phyloP scores from a whole-genome alignment of 2,113 vertebrate species.

The Struthio camelus region DNA sequence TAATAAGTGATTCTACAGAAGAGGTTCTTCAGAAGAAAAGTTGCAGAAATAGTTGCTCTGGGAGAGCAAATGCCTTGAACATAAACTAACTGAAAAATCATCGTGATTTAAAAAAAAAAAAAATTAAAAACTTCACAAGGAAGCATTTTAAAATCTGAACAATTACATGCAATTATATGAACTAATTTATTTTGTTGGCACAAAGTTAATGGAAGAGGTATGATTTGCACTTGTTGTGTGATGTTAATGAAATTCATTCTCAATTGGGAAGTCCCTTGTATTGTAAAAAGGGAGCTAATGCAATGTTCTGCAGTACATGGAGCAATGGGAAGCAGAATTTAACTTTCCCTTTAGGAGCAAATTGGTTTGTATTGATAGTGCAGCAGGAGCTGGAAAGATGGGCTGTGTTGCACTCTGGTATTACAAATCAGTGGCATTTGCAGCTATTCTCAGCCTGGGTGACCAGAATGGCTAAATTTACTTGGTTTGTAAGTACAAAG shows the following conservation, averaged over 20 bases:
- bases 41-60: background rate
- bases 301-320: background rate
- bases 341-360: background rate
- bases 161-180: background rate
- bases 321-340: background rate
- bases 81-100: background rate
- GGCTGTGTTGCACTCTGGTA: background rate
- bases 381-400: background rate
- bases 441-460: conserved; percentile 1
- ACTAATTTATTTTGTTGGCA: background rate
- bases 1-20: background rate
- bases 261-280: background rate
- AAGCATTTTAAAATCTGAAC: background rate
- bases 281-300: conserved; percentile 5
- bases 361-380: background rate
- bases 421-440: background rate
- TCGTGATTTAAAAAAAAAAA: background rate
- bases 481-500: background rate
- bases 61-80: background rate
- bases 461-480: background rate
- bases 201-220: background rate
- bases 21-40: background rate
- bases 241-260: conserved; percentile 24
- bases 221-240: conserved; percentile 1
- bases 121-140: background rate